These are phyloP conservation scores for Samia ricini DNA, from an alignment of 1,140 invertebrate genomes.

Conservation along the genomic window DNA sequence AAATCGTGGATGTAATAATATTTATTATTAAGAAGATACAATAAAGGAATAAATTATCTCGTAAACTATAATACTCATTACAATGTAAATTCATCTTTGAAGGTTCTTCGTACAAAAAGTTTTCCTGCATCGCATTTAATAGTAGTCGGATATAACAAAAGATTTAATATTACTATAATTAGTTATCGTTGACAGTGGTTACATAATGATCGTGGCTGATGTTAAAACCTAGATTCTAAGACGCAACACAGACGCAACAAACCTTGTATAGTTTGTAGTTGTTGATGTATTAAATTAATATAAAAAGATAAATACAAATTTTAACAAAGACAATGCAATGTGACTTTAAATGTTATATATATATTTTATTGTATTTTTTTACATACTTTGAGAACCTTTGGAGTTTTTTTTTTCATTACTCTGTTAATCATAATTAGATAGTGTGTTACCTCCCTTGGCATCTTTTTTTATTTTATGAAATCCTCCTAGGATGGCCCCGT, in stretches of 20 bases:
- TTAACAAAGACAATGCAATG: too few relatives aligned
- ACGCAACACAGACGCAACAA: not conserved
- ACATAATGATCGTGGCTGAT: not conserved
- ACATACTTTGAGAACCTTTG: too few relatives aligned
- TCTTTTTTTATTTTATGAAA: too few relatives aligned
- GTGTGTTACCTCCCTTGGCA: too few relatives aligned
- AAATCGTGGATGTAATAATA: not conserved
- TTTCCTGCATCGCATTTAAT: conserved; percentile 46
- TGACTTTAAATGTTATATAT: too few relatives aligned
- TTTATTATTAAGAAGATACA: not conserved
- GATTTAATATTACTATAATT: conserved; percentile 39
- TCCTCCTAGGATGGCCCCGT: too few relatives aligned
- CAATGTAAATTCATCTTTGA: conserved; percentile 19
- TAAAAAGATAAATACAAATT: too few relatives aligned
- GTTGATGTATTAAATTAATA: not conserved
- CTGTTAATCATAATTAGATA: too few relatives aligned
- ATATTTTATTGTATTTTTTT: too few relatives aligned
- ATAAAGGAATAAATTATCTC: not conserved
- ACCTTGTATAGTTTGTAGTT: not conserved
- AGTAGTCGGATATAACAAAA: conserved; percentile 38
- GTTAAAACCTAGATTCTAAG: not conserved
- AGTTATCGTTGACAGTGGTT: conserved; percentile 31
- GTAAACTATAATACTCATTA: conserved; percentile 16
- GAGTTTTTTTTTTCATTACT: too few relatives aligned
- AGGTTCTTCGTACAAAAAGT: conserved; percentile 50